Conservation (phyloP, 2,113 vertebrate species). For the Aepyceros melampus region DNA sequence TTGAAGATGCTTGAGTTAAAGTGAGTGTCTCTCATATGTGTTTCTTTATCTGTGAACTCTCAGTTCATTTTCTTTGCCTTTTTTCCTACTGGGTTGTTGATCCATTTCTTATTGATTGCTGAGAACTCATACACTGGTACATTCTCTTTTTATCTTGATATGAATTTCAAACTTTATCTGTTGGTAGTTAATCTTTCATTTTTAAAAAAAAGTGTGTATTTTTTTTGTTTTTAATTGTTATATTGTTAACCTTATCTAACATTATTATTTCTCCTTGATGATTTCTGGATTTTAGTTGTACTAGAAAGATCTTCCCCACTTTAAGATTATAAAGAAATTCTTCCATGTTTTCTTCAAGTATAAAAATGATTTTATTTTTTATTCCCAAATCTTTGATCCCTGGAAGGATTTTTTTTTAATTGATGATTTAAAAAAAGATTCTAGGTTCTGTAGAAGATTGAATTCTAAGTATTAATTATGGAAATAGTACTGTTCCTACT, state of each 20-base stretch:
- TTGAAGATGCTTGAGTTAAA: background rate
- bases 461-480: background rate
- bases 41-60: background rate
- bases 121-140: background rate
- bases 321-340: slow-evolving; percentile 21
- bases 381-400: slow-evolving; percentile 5
- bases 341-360: background rate
- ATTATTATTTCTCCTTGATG: background rate
- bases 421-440: background rate
- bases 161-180: background rate
- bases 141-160: background rate
- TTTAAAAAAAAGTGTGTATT: background rate
- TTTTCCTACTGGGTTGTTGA: background rate
- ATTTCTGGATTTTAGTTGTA: background rate
- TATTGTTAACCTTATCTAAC: background rate
- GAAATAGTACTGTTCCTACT: background rate
- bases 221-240: background rate
- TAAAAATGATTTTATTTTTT: background rate
- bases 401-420: background rate
- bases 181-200: background rate
- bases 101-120: slow-evolving; percentile 3
- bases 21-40: background rate
- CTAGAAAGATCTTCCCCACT: background rate
- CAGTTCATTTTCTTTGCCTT: background rate
- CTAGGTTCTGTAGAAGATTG: background rate